A percentile compares a stretch with the other conserved stretches of the same genome.
Evolutionary conservation across 2,113 vertebrate genomes (phyloP).

Genomic region (Centropus unirufus): DNA sequence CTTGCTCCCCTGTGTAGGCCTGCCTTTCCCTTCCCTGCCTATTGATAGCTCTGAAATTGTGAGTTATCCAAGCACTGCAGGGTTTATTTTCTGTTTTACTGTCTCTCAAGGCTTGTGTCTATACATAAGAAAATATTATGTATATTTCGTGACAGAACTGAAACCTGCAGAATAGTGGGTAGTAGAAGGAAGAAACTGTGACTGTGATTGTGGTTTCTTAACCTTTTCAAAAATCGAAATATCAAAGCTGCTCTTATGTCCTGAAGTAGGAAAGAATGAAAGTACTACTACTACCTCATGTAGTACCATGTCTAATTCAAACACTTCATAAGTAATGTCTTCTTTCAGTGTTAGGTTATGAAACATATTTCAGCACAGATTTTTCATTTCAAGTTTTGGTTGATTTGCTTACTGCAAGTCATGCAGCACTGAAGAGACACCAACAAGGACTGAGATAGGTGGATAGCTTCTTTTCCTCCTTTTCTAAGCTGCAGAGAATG

Average conservation of each 20-base stretch:
- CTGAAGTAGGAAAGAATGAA: not conserved
- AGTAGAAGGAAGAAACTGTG: not conserved
- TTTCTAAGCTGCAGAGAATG: not conserved
- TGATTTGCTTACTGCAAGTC: not conserved
- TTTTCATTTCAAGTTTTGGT: not conserved
- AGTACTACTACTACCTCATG: not conserved
- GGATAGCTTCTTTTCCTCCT: not conserved
- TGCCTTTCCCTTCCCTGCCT: not conserved
- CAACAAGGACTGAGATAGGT: not conserved
- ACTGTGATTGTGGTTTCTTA: accelerated
- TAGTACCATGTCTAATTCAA: not conserved
- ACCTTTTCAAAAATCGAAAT: not conserved
- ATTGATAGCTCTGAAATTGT: not conserved
- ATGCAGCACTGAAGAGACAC: not conserved
- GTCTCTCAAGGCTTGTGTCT: not conserved
- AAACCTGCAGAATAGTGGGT: not conserved
- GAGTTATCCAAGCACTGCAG: not conserved
- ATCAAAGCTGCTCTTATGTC: not conserved
- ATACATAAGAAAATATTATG: not conserved
- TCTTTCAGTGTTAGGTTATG: not conserved
- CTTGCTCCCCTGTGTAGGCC: not conserved
- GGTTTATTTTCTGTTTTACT: not conserved
- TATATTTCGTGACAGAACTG: not conserved
- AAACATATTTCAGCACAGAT: not conserved
- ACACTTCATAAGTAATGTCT: not conserved